phyloP scores from a whole-genome alignment of 2,113 vertebrate genomes.

The Nothocercus julius region DNA sequence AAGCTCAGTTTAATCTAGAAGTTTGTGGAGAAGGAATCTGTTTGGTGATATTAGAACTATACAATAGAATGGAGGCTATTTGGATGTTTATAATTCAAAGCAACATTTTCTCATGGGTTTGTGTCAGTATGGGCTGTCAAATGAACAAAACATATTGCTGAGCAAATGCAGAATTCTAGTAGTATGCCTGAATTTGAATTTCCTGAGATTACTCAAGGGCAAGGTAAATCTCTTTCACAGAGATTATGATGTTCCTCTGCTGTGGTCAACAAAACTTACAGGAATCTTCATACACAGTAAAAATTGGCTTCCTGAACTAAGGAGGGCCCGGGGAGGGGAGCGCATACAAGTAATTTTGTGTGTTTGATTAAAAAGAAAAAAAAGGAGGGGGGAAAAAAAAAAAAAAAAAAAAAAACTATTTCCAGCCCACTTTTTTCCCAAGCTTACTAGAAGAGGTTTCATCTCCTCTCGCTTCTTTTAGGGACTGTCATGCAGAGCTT shows the following conservation, averaged over 20 bases:
- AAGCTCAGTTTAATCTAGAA: background rate
- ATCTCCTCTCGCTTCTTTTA: background rate
- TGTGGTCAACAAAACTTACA: background rate
- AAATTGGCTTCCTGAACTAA: background rate
- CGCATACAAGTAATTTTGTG: background rate
- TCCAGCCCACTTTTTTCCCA: background rate
- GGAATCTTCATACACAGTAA: background rate
- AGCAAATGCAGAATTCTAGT: background rate
- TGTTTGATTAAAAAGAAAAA: no score
- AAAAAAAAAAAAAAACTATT: no score
- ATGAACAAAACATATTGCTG: background rate
- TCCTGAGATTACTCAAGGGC: background rate
- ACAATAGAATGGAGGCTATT: background rate
- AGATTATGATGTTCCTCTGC: background rate
- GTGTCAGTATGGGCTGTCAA: background rate
- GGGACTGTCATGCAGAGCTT: background rate
- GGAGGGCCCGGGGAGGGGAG: no score
- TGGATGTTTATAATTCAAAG: background rate
- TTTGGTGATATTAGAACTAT: background rate
- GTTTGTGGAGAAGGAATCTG: background rate
- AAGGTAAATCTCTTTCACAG: background rate
- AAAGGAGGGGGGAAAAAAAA: no score
- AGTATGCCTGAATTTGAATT: background rate
- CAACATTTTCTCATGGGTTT: background rate
- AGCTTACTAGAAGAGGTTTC: background rate